phyloP scores from a whole-genome alignment of 2,113 vertebrate species.

The Crotalus helleri region DNA sequence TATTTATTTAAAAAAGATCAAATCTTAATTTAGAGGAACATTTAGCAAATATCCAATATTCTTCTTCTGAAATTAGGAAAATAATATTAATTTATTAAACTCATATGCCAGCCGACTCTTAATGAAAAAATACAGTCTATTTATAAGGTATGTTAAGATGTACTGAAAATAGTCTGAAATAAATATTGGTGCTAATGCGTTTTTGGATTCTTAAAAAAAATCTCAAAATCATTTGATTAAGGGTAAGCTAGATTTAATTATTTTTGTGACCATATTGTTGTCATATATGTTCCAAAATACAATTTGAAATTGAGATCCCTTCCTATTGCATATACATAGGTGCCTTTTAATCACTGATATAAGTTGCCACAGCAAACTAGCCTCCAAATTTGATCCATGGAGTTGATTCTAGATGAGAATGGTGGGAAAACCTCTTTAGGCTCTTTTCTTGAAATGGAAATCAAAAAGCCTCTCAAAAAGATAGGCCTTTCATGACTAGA shows the following conservation, averaged over 20 bases:
- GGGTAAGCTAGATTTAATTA: neutral
- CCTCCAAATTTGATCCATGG: neutral
- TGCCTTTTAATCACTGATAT: neutral
- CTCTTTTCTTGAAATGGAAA: neutral
- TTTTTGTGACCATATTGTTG: neutral
- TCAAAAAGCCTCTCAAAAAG: neutral
- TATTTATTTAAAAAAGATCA: neutral
- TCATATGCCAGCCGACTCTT: neutral
- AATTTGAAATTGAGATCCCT: neutral
- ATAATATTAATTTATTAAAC: neutral
- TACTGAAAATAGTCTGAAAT: neutral
- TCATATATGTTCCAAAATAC: neutral
- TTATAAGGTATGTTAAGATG: neutral
- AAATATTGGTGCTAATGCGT: neutral
- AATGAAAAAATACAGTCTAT: neutral
- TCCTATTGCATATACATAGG: neutral
- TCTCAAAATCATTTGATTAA: neutral
- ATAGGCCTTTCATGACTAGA: neutral
- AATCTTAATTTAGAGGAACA: constrained; percentile 26
- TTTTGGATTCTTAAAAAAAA: neutral
- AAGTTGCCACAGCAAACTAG: neutral
- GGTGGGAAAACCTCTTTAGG: neutral
- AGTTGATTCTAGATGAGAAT: neutral
- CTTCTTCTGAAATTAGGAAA: constrained; percentile 5
- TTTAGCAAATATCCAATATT: constrained; percentile 33